Base-by-base conservation (phyloP, 2,888 invertebrate species). In the Stratiomys singularior region DNA sequence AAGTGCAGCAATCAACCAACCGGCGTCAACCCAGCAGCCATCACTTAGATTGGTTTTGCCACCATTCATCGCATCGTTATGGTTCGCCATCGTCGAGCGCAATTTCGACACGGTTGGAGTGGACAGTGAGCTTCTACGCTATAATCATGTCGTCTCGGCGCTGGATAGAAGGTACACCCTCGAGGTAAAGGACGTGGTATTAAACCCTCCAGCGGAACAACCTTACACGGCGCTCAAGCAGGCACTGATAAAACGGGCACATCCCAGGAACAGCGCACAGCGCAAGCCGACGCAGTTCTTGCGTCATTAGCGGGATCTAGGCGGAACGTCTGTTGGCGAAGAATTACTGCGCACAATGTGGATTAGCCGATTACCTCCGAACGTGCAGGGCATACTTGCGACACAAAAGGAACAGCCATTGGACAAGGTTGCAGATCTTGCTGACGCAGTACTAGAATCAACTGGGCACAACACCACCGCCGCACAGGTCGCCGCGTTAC, bases 251-350 rank as follows among this genome's bases (percentile, higher is more conserved):
- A 15, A 56, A 4, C n/a, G 44, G 44, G 44, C 13, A 44, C 44
- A 44, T 44, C 44, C 13, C 44, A 44, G 44, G 44, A n/a, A n/a
- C n/a, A n/a, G n/a, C n/a, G n/a, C n/a, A n/a, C n/a, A 56, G 11
- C 56, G 56, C 18, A 56, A 56, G 18, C 11, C 56, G n/a, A 56
- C 56, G 56, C 56, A 56, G 56, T 56, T 18, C 56, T 18, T 56
- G 11, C 56, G 13, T 9, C 56, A 56, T 15, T 18, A 13, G 56
- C 18, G 56, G 4, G 18, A 56, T 18, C 56, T 56, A 13, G 56
- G 11, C 7, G 18, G 56, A 56, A 56, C 56, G n/a, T 56, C 18
- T 9, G 18, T 56, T 5, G 18, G 56, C n/a, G 56, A 56, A 56
- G 56, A 56, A 18, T 4, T 56, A 13, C 18, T 18, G 4, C 56